Evolutionary conservation across 2,113 vertebrate genomes (phyloP), one percentile per base, ranked within the genome.

Genomic region (Lepus timidus): DNA sequence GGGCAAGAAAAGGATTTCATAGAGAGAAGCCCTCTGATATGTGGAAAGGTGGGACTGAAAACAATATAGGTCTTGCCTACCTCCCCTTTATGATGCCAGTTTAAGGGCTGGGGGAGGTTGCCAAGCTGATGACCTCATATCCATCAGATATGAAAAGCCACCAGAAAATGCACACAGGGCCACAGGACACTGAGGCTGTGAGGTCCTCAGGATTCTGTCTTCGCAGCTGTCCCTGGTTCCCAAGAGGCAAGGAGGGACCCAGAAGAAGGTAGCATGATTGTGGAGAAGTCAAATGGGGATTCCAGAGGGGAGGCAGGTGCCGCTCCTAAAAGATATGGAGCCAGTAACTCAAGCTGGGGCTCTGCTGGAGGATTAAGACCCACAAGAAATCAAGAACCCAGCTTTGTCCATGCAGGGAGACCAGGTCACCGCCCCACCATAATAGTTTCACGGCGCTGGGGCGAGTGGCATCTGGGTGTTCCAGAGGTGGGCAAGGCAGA

Each of bases 151-250:
- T 61, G 80, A 44, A 44, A 78, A 79, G 4, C 36, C 13, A 19
- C 3, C 1, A 51, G 8, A 51, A 51, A 39, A 39, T 6, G 6
- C 51, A 51, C 0, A 0, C 1, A 10, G 3, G 6, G 19, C 4
- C 12, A 19, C 23, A 17, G 9, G 20, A 11, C 0, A 19, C 4
- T 23, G 9, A 3, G 16, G 51, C n/a, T 5, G 20, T n/a, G 20
- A 17, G 29, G 5, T n/a, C 27, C 29, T 74, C 19, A 13, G n/a
- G 23, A 29, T 51, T 62, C 9, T 62, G 9, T 22, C 49, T 58
- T 49, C 79, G 68, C 23, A 93, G 61, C 27, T 3, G 71, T 39
- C 49, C 27, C 78, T 73, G 68, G 13, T 91, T 87, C 39, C 51
- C 27, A 4, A 1, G 39, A 10, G 23, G 20, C 39, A 44, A 58